Evolutionary conservation across 2,888 invertebrate genomes (phyloP).

Genomic region (Rhingia rostrata): DNA sequence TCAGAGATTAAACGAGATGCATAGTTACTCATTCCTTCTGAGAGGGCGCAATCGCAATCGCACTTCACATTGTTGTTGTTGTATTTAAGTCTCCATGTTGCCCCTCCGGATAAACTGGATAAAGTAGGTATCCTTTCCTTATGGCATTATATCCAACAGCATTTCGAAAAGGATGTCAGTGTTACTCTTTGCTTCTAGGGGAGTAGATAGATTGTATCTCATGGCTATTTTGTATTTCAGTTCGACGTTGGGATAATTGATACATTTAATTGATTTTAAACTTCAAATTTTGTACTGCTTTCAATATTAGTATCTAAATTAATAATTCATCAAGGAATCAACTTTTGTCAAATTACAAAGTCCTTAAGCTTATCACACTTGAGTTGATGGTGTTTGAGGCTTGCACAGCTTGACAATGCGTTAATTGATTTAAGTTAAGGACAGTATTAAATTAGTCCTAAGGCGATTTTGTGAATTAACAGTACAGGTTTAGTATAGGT

Average conservation of each 20-base stretch:
- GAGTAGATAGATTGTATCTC: background rate
- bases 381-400: background rate
- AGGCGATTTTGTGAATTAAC: slow-evolving; percentile 17
- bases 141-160: slow-evolving; percentile 7
- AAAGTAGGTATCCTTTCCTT: background rate
- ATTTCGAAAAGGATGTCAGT: slow-evolving; percentile 49
- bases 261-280: too few species aligned
- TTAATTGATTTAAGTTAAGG: slow-evolving; percentile 15
- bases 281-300: too few species aligned
- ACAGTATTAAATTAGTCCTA: background rate
- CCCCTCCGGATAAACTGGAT: slow-evolving; percentile 64
- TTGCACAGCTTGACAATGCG: slow-evolving; percentile 9
- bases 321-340: too few species aligned
- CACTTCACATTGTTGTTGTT: background rate
- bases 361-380: background rate
- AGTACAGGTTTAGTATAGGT: background rate
- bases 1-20: slow-evolving; percentile 27
- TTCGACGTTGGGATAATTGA: background rate
- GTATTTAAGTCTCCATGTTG: slow-evolving; percentile 4
- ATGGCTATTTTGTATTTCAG: background rate
- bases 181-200: background rate
- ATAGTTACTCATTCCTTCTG: background rate
- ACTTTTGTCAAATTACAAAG: background rate
- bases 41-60: slow-evolving; percentile 42
- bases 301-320: too few species aligned